Base-by-base conservation (phyloP, 2,888 invertebrate genomes). In the Carterocephalus palaemon region DNA sequence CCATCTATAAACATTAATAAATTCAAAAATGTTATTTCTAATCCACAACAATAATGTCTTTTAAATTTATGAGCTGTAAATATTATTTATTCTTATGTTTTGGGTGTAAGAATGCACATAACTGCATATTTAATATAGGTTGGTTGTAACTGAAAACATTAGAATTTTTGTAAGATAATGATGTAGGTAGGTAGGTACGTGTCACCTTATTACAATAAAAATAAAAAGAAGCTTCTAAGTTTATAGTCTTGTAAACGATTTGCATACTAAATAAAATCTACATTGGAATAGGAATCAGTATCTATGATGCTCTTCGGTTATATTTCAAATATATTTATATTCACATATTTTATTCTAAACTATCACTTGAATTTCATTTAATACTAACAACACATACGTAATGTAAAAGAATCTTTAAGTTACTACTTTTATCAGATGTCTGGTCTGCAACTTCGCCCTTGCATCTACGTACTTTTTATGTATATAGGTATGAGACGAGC, bases 61-160 rank as follows among this genome's bases (percentile, higher is more conserved):
- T 24, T 10, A 40, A 47, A 45, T 47, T 45, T 45, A 49, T 31
- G 38, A 31, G 28, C 48, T 34, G 45, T 45, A 48, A 48, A 45
- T 29, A 19, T 36, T 34, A 45, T 40, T 45, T 31, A 40, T 36
- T 31, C 34, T 19, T 29, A 19, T 38, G 37, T 22, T 28, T 8
- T 8, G 34, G 9, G 23, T 10, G 28, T 5, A 33, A 10, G 8
- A 15, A 13, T 20, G 22, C 12, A 28, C 33, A 34, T 28, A 16
- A 29, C 34, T 42, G 42, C 34, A 42, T 42, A 37, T 31, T 37
- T 23, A 37, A 37, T 37, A 22, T 29, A 31, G 19, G 37, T 37
- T 22, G 9, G 2, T 16, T 6, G 6, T 6, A 9, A 34, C n/a
- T 15, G 20, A 16, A 22, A 28, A 34, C 24, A 9, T n/a, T n/a